phyloP scores from a whole-genome alignment of 2,113 vertebrate genomes.

The Rafetus swinhoei region DNA sequence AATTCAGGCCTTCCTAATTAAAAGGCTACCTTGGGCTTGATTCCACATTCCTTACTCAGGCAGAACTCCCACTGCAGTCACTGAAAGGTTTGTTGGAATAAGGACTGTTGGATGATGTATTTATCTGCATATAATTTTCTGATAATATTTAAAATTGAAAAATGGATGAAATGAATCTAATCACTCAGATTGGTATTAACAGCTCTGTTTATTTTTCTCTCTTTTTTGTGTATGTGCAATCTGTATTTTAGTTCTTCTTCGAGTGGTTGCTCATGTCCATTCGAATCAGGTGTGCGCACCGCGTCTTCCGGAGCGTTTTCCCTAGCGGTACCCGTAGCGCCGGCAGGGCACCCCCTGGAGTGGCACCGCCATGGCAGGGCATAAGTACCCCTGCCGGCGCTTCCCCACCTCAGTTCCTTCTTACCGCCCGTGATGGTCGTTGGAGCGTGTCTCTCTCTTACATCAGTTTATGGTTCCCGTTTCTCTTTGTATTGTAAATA shows the following conservation, averaged over 20 bases:
- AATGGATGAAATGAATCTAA: background rate
- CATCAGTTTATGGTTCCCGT: too few species aligned
- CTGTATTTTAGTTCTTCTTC: background rate
- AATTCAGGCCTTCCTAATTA: background rate
- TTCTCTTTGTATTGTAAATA: too few species aligned
- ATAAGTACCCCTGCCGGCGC: too few species aligned
- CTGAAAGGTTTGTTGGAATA: background rate
- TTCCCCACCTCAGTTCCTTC: too few species aligned
- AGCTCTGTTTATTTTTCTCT: background rate
- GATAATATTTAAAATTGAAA: background rate
- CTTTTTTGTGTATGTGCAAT: background rate
- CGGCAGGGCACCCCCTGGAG: too few species aligned
- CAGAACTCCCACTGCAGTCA: background rate
- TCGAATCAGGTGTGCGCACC: too few species aligned
- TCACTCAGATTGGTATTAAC: background rate
- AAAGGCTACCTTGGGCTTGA: background rate
- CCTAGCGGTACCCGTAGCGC: too few species aligned
- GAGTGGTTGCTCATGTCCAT: too few species aligned
- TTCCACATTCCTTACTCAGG: background rate
- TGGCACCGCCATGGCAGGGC: too few species aligned
- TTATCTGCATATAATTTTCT: conserved; percentile 13
- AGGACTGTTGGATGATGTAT: background rate
- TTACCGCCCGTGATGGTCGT: too few species aligned
- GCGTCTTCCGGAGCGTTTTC: too few species aligned
- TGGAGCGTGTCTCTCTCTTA: too few species aligned